phyloP scores from a whole-genome alignment of 1,140 invertebrate species.

The Delia radicum region DNA sequence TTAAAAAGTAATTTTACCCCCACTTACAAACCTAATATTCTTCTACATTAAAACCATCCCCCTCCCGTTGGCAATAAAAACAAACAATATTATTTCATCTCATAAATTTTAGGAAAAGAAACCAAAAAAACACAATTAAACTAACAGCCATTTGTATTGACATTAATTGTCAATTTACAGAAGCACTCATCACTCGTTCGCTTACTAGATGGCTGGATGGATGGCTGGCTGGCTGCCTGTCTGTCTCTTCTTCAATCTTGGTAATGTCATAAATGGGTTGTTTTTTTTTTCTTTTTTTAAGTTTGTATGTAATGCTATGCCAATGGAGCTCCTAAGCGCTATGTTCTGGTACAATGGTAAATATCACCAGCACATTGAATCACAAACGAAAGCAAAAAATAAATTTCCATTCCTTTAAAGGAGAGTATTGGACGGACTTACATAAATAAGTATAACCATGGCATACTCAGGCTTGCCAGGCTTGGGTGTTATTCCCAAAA shows the following conservation, averaged over 20 bases:
- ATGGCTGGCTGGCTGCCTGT: not conserved
- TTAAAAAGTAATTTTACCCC: too few species aligned
- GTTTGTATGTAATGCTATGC: not conserved
- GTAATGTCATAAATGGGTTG: not conserved
- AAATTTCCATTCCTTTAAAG: not conserved
- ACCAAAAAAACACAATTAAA: constrained; percentile 53
- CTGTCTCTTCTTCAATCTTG: not conserved
- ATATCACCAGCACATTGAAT: constrained; percentile 17
- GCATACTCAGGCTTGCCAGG: too few species aligned
- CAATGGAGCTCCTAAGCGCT: not conserved
- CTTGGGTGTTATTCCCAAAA: too few species aligned
- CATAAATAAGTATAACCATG: not conserved
- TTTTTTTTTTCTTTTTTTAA: not conserved
- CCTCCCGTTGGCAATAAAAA: constrained; percentile 38
- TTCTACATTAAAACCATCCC: not conserved
- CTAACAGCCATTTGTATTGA: constrained; percentile 53
- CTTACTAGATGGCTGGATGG: not conserved
- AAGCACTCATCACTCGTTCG: constrained; percentile 51
- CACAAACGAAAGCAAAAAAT: not conserved
- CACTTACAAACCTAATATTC: not conserved
- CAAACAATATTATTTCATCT: constrained; percentile 27
- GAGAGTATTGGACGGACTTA: not conserved
- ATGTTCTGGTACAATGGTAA: not conserved
- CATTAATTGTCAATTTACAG: constrained; percentile 54
- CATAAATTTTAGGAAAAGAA: constrained; percentile 42